Evolutionary conservation across 2,113 vertebrate genomes (phyloP).

Genomic region (Leptobrachium ailaonicum): DNA sequence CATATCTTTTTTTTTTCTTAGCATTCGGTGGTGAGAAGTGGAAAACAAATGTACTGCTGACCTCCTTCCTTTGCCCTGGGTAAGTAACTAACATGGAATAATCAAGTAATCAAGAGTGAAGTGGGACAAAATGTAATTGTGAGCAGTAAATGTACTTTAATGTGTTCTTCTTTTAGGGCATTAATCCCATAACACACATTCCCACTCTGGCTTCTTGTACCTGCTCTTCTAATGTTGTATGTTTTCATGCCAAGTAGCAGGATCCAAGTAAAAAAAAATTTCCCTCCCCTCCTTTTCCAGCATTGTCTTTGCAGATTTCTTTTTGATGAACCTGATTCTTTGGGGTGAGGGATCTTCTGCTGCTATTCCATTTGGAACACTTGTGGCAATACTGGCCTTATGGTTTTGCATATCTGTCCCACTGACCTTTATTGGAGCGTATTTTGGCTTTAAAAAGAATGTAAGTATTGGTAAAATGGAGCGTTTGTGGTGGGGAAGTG

Average conservation of each 20-base stretch:
- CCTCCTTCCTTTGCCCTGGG: constrained; percentile 95
- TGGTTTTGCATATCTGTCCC: constrained; percentile 99
- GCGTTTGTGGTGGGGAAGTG: not conserved
- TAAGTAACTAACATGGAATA: constrained; percentile 60
- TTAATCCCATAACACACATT: not conserved
- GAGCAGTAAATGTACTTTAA: not conserved
- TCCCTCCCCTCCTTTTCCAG: constrained; percentile 62
- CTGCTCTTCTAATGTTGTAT: constrained; percentile 3
- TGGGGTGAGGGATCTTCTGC: constrained; percentile 98
- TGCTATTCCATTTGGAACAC: constrained; percentile 91
- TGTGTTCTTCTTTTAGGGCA: not conserved
- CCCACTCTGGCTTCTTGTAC: not conserved
- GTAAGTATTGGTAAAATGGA: constrained; percentile 67
- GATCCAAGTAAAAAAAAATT: not conserved
- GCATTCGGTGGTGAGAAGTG: constrained; percentile 98
- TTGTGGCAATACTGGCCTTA: constrained; percentile 92
- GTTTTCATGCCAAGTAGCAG: not conserved
- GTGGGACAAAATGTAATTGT: no score
- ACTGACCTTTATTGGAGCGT: constrained; percentile 92
- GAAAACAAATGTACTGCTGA: constrained; percentile 97
- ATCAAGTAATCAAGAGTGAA: not conserved
- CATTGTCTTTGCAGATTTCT: constrained; percentile 97
- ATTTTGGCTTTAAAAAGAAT: constrained; percentile 96
- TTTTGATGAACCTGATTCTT: constrained; percentile 97
- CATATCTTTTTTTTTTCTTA: constrained; percentile 65